Conservation (phyloP, 2,113 vertebrate genomes). For the Nothobranchius kuhntae region DNA sequence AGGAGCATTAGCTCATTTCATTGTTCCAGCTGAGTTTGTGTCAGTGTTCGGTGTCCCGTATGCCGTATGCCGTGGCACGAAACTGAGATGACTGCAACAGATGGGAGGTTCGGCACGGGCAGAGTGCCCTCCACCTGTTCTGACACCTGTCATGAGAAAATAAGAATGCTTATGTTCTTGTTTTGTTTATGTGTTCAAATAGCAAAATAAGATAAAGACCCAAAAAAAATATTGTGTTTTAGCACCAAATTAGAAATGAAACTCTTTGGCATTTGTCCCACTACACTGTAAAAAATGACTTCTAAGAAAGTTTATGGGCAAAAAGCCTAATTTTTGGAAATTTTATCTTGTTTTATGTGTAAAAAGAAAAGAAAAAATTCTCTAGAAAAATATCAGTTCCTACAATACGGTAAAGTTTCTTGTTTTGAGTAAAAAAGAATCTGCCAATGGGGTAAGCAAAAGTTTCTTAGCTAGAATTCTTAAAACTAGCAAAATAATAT, state of each 20-base stretch:
- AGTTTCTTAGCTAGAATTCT: too few species aligned
- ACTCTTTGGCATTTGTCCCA: not conserved
- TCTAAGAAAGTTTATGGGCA: too few species aligned
- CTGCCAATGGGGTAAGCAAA: too few species aligned
- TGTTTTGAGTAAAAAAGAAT: too few species aligned
- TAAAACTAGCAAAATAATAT: too few species aligned
- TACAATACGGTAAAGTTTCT: too few species aligned
- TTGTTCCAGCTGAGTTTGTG: conserved; percentile 20
- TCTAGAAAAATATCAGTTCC: too few species aligned
- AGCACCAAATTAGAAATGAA: too few species aligned
- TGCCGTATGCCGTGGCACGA: conserved; percentile 40
- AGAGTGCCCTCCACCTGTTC: conserved; percentile 64
- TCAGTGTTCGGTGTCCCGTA: conserved; percentile 21
- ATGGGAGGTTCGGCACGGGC: conserved; percentile 66
- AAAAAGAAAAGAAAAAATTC: not conserved
- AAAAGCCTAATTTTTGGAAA: too few species aligned
- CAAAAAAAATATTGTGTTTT: not conserved
- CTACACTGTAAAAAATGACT: not conserved
- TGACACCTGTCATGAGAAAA: conserved; percentile 49
- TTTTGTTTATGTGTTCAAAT: not conserved
- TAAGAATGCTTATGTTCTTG: conserved; percentile 25
- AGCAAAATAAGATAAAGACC: not conserved
- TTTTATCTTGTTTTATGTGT: too few species aligned
- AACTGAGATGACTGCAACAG: conserved; percentile 54
- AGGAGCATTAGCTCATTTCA: conserved; percentile 19